These are phyloP conservation scores for Adelognathus sp. DNA, from an alignment of 2,888 invertebrate genomes.

Conservation along the genomic window DNA sequence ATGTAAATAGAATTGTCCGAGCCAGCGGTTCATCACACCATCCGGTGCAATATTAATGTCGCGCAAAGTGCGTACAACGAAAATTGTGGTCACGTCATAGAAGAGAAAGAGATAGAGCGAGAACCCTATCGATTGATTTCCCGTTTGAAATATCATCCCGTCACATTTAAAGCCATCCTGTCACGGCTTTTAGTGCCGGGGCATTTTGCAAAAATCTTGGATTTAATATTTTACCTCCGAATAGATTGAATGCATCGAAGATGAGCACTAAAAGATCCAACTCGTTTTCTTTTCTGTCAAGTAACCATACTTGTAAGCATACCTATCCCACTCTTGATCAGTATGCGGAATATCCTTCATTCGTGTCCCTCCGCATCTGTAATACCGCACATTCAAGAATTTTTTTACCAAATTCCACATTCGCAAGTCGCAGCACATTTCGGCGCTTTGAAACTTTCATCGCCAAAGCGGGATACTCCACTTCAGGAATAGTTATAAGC, in stretches of 20 bases:
- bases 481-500: too few species aligned
- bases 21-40: conserved; percentile 11
- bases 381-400: too few species aligned
- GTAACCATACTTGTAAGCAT: too few species aligned
- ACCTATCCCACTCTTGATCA: too few species aligned
- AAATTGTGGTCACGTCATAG: conserved; percentile 48
- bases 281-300: not conserved
- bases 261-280: not conserved
- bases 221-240: not conserved
- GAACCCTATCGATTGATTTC: conserved; percentile 51
- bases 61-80: conserved; percentile 57
- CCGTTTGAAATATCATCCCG: conserved; percentile 32
- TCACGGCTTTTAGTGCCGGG: not conserved
- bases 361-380: too few species aligned
- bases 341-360: too few species aligned
- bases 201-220: not conserved
- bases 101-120: conserved; percentile 26
- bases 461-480: too few species aligned
- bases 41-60: conserved; percentile 52
- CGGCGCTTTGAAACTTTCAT: too few species aligned
- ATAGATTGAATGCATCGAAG: not conserved
- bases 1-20: conserved; percentile 32
- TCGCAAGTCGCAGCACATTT: too few species aligned
- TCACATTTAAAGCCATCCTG: conserved; percentile 36
- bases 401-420: too few species aligned